phyloP scores from a whole-genome alignment of 2,888 invertebrate genomes.

The Actias luna region DNA sequence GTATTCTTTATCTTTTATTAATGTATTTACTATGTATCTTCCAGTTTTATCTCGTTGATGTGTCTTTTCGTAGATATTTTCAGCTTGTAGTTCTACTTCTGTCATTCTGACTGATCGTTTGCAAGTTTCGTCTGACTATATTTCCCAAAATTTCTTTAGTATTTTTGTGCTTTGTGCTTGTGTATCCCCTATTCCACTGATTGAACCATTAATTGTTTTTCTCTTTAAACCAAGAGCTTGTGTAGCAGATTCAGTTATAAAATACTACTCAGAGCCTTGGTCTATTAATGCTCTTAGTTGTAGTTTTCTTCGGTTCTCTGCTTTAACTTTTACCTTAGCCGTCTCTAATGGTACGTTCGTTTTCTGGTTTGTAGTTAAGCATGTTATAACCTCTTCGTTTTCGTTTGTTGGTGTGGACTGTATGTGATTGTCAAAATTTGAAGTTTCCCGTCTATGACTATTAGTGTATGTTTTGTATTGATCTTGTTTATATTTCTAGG shows the following conservation, averaged over 20 bases:
- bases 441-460: neutral
- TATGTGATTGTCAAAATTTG: neutral
- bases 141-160: constrained; percentile 25
- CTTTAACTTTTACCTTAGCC: no score
- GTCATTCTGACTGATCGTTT: constrained; percentile 17
- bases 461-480: neutral
- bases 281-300: no score
- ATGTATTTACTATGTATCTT: neutral
- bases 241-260: constrained; percentile 33
- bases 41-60: neutral
- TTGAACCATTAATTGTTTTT: constrained; percentile 20
- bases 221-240: constrained; percentile 28
- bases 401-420: neutral
- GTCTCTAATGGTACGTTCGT: no score
- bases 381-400: neutral
- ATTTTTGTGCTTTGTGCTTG: constrained; percentile 15
- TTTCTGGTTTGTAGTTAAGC: neutral
- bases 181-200: constrained; percentile 16
- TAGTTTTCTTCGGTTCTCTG: no score
- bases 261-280: constrained; percentile 35
- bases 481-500: neutral
- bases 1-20: neutral
- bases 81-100: constrained; percentile 22
- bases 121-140: constrained; percentile 22
- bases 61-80: constrained; percentile 4